Evolutionary conservation across 2,113 vertebrate genomes (phyloP).

Genomic region (Propithecus coquereli): DNA sequence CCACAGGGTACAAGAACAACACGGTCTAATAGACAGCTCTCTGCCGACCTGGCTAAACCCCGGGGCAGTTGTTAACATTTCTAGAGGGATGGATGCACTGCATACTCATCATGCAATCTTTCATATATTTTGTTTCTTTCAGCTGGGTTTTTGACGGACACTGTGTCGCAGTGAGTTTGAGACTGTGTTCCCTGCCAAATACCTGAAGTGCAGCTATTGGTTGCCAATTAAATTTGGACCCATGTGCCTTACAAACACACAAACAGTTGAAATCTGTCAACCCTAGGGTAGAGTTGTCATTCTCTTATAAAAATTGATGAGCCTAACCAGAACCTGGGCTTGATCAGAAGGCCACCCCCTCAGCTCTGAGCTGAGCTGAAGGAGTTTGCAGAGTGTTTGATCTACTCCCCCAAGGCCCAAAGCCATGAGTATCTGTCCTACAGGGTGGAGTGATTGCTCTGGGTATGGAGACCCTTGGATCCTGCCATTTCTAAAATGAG

Average conservation of each 20-base stretch:
- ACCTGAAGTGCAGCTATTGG: slow-evolving; percentile 13
- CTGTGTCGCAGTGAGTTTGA: not conserved
- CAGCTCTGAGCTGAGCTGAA: not conserved
- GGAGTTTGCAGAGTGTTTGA: not conserved
- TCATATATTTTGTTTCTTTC: not conserved
- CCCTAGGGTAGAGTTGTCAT: not conserved
- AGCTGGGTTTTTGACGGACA: slow-evolving; percentile 36
- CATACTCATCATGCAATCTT: not conserved
- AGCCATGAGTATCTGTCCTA: not conserved
- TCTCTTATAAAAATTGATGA: slow-evolving; percentile 21
- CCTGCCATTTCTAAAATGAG: not conserved
- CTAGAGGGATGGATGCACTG: not conserved
- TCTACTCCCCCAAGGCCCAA: not conserved
- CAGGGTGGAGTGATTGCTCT: not conserved
- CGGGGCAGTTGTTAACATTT: not conserved
- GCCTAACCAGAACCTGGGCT: not conserved
- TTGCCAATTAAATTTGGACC: slow-evolving; percentile 26
- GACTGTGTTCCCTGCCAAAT: slow-evolving; percentile 38
- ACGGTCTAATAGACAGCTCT: not conserved
- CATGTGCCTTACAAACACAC: slow-evolving; percentile 17
- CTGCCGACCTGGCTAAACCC: not conserved
- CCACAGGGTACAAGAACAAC: not conserved
- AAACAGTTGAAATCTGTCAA: not conserved
- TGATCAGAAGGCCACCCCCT: not conserved
- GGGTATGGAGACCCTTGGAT: not conserved